Evolutionary conservation across 2,797 vertebrate genomes (phyloP).

Genomic region (Melopsittacus undulatus): DNA sequence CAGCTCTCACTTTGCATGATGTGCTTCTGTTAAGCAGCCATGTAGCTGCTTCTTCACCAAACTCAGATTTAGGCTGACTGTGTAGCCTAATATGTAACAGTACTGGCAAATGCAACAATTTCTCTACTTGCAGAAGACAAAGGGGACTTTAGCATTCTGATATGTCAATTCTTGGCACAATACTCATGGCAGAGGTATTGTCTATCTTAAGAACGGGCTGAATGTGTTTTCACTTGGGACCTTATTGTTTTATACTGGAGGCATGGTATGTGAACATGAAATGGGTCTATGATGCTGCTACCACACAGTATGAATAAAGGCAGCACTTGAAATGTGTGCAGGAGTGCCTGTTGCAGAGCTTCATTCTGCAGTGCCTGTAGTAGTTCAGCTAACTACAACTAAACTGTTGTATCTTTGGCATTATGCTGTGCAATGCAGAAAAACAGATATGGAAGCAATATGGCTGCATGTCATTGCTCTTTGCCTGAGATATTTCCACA

Average conservation of each 20-base stretch:
- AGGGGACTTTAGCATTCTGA: neutral
- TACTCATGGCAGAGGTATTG: neutral
- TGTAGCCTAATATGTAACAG: fast-evolving
- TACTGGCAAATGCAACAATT: neutral
- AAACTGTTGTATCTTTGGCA: neutral
- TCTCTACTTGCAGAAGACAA: neutral
- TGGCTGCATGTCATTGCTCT: neutral
- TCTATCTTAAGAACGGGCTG: neutral
- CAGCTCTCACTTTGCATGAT: neutral
- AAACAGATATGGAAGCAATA: neutral
- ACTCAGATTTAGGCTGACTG: fast-evolving
- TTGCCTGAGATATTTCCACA: neutral
- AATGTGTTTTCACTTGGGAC: neutral
- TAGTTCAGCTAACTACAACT: neutral
- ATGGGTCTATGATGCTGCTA: neutral
- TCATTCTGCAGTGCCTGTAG: neutral
- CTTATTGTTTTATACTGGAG: neutral
- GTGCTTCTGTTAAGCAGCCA: neutral
- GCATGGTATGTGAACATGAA: fast-evolving
- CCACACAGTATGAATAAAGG: neutral
- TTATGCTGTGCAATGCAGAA: neutral
- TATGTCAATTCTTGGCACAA: fast-evolving
- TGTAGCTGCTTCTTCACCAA: neutral
- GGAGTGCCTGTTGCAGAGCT: neutral
- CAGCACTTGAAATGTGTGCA: neutral